Evolutionary conservation across 1,140 invertebrate species (phyloP).

Genomic region (Penaeus chinensis): DNA sequence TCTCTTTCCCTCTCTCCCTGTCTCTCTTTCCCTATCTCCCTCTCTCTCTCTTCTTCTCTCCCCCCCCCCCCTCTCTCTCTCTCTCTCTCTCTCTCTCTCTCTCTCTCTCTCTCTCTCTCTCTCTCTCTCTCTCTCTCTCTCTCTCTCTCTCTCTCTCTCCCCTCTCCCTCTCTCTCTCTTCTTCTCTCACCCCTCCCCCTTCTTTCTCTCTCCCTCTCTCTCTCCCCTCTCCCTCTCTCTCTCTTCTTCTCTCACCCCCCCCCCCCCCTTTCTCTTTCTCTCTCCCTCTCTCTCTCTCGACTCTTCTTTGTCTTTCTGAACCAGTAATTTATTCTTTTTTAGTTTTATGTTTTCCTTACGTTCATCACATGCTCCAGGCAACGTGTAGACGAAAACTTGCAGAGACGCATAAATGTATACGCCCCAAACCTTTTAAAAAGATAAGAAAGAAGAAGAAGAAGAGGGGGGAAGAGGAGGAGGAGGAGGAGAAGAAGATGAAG

Average conservation of each 20-base stretch:
- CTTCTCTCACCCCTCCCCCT: not conserved
- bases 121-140: not conserved
- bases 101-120: not conserved
- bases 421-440: no score
- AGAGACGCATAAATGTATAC: no score
- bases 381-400: no score
- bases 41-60: not conserved
- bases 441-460: no score
- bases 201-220: not conserved
- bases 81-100: conserved; percentile 8
- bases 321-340: no score
- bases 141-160: not conserved
- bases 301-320: not conserved
- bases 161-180: not conserved
- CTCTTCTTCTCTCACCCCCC: not conserved
- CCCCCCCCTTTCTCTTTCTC: not conserved
- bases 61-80: not conserved
- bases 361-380: no score
- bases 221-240: not conserved
- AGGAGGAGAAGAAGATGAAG: no score
- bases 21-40: not conserved
- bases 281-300: not conserved
- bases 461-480: no score
- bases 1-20: not conserved
- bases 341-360: no score